Evolutionary conservation across 2,888 invertebrate genomes (phyloP).

Genomic region (Pyrrhia umbra): DNA sequence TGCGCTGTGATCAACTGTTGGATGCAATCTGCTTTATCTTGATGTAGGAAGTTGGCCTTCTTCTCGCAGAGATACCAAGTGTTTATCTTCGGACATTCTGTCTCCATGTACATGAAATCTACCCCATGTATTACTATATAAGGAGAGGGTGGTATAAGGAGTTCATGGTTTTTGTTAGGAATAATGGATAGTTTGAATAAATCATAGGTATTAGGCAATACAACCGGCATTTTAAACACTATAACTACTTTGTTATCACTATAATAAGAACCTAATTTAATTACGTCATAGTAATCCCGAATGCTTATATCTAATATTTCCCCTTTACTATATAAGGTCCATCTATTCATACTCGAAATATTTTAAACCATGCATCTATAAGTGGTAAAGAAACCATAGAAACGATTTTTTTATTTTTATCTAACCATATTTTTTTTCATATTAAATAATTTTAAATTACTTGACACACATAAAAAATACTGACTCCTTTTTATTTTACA

Average conservation of each 20-base stretch:
- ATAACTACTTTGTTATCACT: background rate
- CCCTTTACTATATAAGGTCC: conserved; percentile 36
- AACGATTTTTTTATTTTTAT: no score
- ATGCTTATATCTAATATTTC: conserved; percentile 37
- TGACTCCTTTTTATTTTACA: no score
- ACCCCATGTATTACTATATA: background rate
- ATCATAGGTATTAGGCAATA: background rate
- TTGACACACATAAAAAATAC: no score
- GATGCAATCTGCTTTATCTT: conserved; percentile 44
- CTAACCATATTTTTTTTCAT: no score
- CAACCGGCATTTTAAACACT: conserved; percentile 3
- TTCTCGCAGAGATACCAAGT: conserved; percentile 35
- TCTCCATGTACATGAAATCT: conserved; percentile 3
- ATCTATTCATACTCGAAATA: no score
- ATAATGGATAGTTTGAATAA: conserved; percentile 3
- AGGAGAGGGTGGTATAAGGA: conserved; percentile 1
- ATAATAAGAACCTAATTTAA: conserved; percentile 3
- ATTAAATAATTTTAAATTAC: no score
- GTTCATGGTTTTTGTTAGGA: conserved; percentile 1
- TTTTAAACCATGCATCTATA: no score
- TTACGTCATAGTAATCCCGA: conserved; percentile 25
- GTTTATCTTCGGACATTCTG: conserved; percentile 22
- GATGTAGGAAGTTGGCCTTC: background rate
- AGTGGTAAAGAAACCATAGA: no score
- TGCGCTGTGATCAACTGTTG: conserved; percentile 48